Evolutionary conservation across 2,113 vertebrate genomes (phyloP).

Genomic region (Psammodynastes pulverulentus): DNA sequence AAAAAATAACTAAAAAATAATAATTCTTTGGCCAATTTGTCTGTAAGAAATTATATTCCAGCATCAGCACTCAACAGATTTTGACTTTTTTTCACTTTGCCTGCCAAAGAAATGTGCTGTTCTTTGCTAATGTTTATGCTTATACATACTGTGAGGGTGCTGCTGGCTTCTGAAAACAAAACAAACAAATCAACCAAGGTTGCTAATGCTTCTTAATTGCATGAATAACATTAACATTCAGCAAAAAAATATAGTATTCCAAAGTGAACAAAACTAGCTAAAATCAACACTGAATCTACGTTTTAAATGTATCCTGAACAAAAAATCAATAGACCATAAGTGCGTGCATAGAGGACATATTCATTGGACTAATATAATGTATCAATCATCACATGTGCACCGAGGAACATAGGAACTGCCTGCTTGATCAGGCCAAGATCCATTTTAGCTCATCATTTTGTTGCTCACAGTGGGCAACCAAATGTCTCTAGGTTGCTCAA

Average conservation of each 20-base stretch:
- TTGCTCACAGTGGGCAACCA: not conserved
- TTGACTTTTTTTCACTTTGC: not conserved
- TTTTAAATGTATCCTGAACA: not conserved
- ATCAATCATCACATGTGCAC: not conserved
- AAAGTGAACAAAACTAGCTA: not conserved
- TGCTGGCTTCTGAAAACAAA: not conserved
- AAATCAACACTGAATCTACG: not conserved
- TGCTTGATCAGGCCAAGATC: not conserved
- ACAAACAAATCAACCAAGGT: not conserved
- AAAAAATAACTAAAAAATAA: not conserved
- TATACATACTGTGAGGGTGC: not conserved
- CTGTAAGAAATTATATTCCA: not conserved
- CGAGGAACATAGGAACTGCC: not conserved
- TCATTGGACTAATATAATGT: too few relatives aligned
- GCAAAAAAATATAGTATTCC: not conserved
- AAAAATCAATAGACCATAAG: not conserved
- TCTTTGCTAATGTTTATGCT: not conserved
- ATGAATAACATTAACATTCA: not conserved
- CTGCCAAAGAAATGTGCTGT: not conserved
- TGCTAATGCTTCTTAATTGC: not conserved
- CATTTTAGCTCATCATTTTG: not conserved
- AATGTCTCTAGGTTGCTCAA: not conserved
- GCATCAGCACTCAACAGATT: not conserved
- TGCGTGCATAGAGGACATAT: not conserved
- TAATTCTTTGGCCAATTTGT: not conserved